These are phyloP conservation scores for Sebastes steindachneri DNA, from an alignment of 2,797 vertebrate species.

Conservation along the genomic window DNA sequence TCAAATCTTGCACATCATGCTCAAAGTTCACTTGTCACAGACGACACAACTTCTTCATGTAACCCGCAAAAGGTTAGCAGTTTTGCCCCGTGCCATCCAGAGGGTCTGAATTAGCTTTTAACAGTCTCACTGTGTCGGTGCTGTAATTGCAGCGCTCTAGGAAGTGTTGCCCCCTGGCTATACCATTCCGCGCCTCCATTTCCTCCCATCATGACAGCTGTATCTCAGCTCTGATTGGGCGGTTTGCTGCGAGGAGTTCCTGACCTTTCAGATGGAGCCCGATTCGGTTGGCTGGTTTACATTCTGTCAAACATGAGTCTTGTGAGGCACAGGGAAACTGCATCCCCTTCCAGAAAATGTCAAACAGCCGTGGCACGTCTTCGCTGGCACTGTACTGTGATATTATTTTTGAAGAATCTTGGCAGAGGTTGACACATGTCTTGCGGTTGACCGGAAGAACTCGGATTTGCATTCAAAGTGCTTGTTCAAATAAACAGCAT, in stretches of 20 bases:
- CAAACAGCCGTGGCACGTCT: constrained; percentile 68
- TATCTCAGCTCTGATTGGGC: constrained; percentile 70
- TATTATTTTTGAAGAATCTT: constrained; percentile 63
- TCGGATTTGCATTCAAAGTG: constrained; percentile 68
- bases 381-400: constrained; percentile 40
- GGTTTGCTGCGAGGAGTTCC: constrained; percentile 56
- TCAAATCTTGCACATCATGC: too few relatives aligned
- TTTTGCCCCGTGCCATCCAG: constrained; percentile 15
- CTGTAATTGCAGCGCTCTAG: constrained; percentile 59
- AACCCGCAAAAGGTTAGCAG: constrained; percentile 28
- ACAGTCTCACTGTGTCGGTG: constrained; percentile 37
- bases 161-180: constrained; percentile 55
- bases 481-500: constrained; percentile 63
- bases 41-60: constrained; percentile 19
- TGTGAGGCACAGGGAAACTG: constrained; percentile 57
- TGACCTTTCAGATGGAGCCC: constrained; percentile 75
- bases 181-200: constrained; percentile 32
- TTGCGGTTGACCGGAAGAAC: constrained; percentile 64
- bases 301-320: constrained; percentile 78
- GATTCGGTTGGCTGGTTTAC: constrained; percentile 75
- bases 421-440: constrained; percentile 64
- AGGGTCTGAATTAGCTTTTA: constrained; percentile 54
- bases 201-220: constrained; percentile 63
- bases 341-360: constrained; percentile 67
- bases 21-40: constrained; percentile 29